Percentiles rank a stretch among this genome's conserved stretches.
These are phyloP conservation scores for Vultur gryphus DNA, from an alignment of 2,797 vertebrate species.

Conservation along the genomic window DNA sequence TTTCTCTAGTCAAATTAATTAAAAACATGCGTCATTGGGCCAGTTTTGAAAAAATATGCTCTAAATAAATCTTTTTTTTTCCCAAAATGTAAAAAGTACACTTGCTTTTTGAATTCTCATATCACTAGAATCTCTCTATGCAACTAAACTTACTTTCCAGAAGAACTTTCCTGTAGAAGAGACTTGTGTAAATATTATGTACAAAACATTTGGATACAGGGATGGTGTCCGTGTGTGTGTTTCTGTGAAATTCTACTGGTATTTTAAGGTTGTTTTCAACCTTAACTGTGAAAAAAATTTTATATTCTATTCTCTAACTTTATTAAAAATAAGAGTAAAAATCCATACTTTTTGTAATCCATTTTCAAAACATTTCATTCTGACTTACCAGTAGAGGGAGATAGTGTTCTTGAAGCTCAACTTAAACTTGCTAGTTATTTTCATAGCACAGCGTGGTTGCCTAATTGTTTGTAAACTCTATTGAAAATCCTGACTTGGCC, in stretches of 20 bases:
- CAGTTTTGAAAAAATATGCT: not conserved
- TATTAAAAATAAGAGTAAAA: not conserved
- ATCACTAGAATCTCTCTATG: not conserved
- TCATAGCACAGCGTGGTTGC: not conserved
- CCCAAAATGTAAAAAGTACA: not conserved
- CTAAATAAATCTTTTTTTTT: not conserved
- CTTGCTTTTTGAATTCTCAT: not conserved
- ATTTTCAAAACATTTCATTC: not conserved
- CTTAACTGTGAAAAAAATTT: not conserved
- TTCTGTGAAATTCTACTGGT: not conserved
- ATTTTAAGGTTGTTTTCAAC: not conserved
- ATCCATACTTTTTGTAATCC: not conserved
- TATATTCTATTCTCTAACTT: not conserved
- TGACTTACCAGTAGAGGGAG: conserved; percentile 52
- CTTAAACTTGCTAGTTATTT: not conserved
- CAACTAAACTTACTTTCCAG: not conserved
- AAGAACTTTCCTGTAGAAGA: not conserved
- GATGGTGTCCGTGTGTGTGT: not conserved
- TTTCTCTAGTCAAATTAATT: not conserved
- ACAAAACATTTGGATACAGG: not conserved
- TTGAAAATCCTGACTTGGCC: not conserved
- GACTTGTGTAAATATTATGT: not conserved
- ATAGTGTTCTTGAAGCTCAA: not conserved
- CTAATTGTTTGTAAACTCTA: not conserved
- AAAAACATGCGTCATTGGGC: not conserved